These are phyloP conservation scores for Actias luna DNA, from an alignment of 2,888 invertebrate species.

Conservation along the genomic window DNA sequence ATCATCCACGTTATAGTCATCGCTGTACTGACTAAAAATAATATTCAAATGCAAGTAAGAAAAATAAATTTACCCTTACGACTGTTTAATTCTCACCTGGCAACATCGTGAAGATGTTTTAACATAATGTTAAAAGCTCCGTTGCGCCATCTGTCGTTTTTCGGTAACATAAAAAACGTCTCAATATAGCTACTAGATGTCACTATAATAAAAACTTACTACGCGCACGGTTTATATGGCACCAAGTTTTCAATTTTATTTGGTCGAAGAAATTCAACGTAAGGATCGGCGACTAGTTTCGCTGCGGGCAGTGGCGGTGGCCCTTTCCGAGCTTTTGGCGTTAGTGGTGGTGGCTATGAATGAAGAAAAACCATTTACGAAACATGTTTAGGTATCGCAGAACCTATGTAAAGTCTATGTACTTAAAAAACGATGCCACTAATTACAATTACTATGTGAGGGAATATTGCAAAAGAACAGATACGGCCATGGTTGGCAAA, in stretches of 20 bases:
- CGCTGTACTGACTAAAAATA: too few relatives aligned
- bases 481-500: too few relatives aligned
- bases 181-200: background rate
- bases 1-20: too few relatives aligned
- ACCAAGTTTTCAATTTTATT: slow-evolving; percentile 69
- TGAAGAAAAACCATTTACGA: background rate
- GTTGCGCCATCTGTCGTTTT: slow-evolving; percentile 3
- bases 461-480: too few relatives aligned
- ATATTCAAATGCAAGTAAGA: too few relatives aligned
- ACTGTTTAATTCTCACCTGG: background rate
- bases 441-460: too few relatives aligned
- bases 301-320: slow-evolving; percentile 39
- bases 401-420: background rate
- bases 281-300: slow-evolving; percentile 76
- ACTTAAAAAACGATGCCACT: too few relatives aligned
- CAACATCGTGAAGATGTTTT: background rate
- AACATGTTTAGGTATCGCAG: background rate
- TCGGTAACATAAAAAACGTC: background rate
- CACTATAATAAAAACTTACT: slow-evolving; percentile 50
- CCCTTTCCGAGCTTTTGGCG: slow-evolving; percentile 55
- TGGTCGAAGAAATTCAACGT: slow-evolving; percentile 54
- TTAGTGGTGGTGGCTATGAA: slow-evolving; percentile 67
- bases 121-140: background rate
- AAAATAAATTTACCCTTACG: background rate
- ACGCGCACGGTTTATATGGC: slow-evolving; percentile 73